phyloP scores from a whole-genome alignment of 2,113 vertebrate species.

The Lipophrys pholis region DNA sequence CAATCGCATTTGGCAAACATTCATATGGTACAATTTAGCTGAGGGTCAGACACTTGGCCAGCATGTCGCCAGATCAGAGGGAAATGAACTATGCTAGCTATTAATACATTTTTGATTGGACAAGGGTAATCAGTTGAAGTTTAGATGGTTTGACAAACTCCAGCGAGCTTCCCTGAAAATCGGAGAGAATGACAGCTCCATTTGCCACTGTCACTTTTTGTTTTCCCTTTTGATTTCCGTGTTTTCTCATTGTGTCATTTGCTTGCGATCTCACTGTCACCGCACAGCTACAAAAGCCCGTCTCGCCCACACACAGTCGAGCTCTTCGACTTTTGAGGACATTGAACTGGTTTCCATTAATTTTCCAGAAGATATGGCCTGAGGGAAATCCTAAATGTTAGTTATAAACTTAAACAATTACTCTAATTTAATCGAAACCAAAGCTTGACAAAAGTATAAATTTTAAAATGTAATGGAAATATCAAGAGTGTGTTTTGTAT shows the following conservation, averaged over 20 bases:
- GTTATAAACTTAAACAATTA: no score
- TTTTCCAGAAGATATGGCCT: no score
- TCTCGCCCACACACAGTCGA: no score
- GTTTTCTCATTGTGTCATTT: slow-evolving; percentile 12
- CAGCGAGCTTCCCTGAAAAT: slow-evolving; percentile 30
- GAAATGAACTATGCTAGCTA: slow-evolving; percentile 29
- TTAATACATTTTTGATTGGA: slow-evolving; percentile 49
- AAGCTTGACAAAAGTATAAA: no score
- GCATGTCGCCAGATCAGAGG: slow-evolving; percentile 45
- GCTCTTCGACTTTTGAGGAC: neutral
- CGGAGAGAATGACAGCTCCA: neutral
- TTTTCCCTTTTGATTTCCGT: neutral
- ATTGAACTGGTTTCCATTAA: neutral
- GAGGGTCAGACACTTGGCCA: slow-evolving; percentile 51
- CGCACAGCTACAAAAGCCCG: neutral
- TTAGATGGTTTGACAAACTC: slow-evolving; percentile 24
- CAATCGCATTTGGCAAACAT: slow-evolving; percentile 45
- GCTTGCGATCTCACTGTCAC: slow-evolving; percentile 2
- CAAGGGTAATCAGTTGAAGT: slow-evolving; percentile 36
- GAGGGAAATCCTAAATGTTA: no score
- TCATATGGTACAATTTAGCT: slow-evolving; percentile 19
- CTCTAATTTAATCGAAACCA: no score
- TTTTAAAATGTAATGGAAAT: no score
- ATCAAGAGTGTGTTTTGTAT: no score
- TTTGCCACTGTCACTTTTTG: neutral